Evolutionary conservation across 2,888 invertebrate genomes (phyloP).

Genomic region (Pseudolycoriella hygida): DNA sequence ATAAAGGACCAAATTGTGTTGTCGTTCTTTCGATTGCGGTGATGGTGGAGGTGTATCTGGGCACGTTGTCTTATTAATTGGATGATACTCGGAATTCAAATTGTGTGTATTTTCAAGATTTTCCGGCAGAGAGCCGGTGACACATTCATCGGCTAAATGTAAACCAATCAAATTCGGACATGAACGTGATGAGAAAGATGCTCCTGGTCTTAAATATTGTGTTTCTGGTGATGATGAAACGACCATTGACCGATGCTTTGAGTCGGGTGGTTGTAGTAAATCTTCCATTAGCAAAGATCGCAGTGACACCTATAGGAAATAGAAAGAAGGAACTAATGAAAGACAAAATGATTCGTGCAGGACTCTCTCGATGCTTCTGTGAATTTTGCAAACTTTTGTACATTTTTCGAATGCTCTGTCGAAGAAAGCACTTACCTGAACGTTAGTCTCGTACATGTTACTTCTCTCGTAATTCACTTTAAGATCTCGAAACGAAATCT

Average conservation of each 20-base stretch:
- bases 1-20: conserved; percentile 55
- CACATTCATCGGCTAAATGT: conserved; percentile 15
- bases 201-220: conserved; percentile 18
- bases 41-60: conserved; percentile 47
- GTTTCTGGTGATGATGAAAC: conserved; percentile 34
- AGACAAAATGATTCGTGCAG: no score
- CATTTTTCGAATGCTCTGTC: not conserved
- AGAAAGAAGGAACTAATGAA: no score
- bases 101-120: conserved; percentile 36
- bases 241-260: conserved; percentile 70
- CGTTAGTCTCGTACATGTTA: conserved; percentile 48
- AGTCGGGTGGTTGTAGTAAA: conserved; percentile 56
- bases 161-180: conserved; percentile 51
- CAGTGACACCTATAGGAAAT: conserved; percentile 43
- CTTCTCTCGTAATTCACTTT: conserved; percentile 52
- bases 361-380: no score
- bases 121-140: conserved; percentile 37
- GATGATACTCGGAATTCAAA: conserved; percentile 20
- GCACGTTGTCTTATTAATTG: conserved; percentile 20
- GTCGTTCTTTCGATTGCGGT: conserved; percentile 29
- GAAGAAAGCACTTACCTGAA: conserved; percentile 39
- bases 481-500: conserved; percentile 71
- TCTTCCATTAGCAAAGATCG: conserved; percentile 84
- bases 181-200: conserved; percentile 53
- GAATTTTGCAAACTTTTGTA: no score